Evolutionary conservation across 1,140 invertebrate genomes (phyloP), one percentile per base, ranked within the genome.

Genomic region (Aphelenchoides avenae): DNA sequence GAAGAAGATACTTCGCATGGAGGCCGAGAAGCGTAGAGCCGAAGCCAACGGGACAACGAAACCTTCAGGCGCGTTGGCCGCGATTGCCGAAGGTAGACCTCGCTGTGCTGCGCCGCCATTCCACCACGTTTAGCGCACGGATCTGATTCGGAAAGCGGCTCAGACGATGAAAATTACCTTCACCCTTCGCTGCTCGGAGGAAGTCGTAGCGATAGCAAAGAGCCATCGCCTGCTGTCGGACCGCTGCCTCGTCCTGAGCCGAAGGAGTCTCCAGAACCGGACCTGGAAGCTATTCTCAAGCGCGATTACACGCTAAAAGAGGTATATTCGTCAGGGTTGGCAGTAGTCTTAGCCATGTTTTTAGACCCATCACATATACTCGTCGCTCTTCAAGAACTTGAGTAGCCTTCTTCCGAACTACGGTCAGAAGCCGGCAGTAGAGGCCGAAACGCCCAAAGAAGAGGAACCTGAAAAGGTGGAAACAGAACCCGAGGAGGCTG

Each of bases 311-410:
- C 26, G 37, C 53, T 60, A 22, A 13, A n/a, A 56, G 27, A n/a
- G 53, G 54, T 2, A 46, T 33, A 20, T 22, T 60, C 29, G 15
- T 7, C 27, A 47, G 18, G 13, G 37, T 6, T 7, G 18, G 13
- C 6, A 47, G 1, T n/a, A 43, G 15, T 48, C 15, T 13, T 48
- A n/a, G 15, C 30, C 9, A 43, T 68, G 20, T n/a, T 30, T 58
- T 59, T 39, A 59, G 57, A 63, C 22, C 34, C 29, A 52, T 30
- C 56, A 65, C 34, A 34, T 65, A 5, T 61, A 65, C 40, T 59
- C 61, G 13, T 61, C 60, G n/a, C 41, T 58, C 9, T 65, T 68
- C 27, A 65, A 65, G 24, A 57, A 27, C 27, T 40, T 69, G 18
- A 18, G 50, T 49, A 61, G 55, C 15, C 26, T 56, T 27, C 20